A percentile compares a stretch with the other conserved stretches of the same genome.
Conservation (phyloP, 2,113 vertebrate genomes). For the Suricata suricatta region DNA sequence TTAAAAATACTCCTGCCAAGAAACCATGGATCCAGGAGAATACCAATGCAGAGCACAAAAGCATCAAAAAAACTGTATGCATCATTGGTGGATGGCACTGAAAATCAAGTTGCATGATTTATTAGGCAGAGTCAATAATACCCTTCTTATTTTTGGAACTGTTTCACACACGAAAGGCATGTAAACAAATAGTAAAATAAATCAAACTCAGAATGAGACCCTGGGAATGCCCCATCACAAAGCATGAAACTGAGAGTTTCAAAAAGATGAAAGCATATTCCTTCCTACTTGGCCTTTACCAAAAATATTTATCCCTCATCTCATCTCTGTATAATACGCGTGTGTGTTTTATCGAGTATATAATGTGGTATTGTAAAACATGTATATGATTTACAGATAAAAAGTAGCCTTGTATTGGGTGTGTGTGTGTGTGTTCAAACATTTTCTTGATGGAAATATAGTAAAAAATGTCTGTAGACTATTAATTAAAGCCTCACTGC, state of each 20-base stretch:
- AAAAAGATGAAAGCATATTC: background rate
- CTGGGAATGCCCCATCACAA: background rate
- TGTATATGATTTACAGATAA: background rate
- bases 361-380: background rate
- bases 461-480: background rate
- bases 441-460: background rate
- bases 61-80: background rate
- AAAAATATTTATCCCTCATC: background rate
- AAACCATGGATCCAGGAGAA: background rate
- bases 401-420: background rate
- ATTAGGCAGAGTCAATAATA: background rate
- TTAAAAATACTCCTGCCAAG: background rate
- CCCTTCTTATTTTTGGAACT: background rate
- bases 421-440: background rate
- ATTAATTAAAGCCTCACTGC: background rate
- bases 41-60: background rate
- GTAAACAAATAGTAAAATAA: constrained; percentile 7
- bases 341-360: background rate
- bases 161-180: background rate
- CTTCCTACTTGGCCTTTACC: background rate
- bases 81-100: background rate
- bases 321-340: background rate
- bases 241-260: background rate
- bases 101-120: background rate
- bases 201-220: background rate